A percentile compares a stretch with the other conserved stretches of the same genome.
These are phyloP conservation scores for Brevimyrus niger DNA, from an alignment of 2,113 vertebrate genomes.

Conservation along the genomic window DNA sequence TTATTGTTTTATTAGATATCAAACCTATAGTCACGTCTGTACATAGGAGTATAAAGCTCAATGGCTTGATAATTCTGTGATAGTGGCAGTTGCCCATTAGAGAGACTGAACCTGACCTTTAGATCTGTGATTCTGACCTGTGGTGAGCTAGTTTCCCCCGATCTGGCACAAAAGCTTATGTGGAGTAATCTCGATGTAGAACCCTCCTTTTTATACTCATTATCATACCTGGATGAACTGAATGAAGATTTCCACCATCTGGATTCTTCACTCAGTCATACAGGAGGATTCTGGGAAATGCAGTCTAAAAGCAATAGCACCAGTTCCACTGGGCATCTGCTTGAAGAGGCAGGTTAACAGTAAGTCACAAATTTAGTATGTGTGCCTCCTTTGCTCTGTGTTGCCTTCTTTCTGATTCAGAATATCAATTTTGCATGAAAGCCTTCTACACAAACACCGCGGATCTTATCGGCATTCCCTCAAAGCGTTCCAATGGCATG, in stretches of 20 bases:
- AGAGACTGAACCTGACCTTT: not conserved
- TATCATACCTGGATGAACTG: not conserved
- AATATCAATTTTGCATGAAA: slow-evolving; percentile 15
- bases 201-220: not conserved
- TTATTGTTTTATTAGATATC: not conserved
- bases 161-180: not conserved
- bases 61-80: not conserved
- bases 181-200: not conserved
- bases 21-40: not conserved
- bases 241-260: not conserved
- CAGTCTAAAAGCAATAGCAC: not conserved
- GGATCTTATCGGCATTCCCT: not conserved
- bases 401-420: not conserved
- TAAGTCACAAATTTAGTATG: not conserved
- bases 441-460: not conserved
- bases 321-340: not conserved
- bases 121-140: not conserved
- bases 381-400: not conserved
- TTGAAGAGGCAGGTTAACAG: not conserved
- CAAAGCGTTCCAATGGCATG: not conserved
- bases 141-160: not conserved
- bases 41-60: not conserved
- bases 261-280: not conserved
- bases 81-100: not conserved
- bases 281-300: slow-evolving; percentile 1